Evolutionary conservation across 2,888 invertebrate species (phyloP).

Genomic region (Schizotus pectinicornis): DNA sequence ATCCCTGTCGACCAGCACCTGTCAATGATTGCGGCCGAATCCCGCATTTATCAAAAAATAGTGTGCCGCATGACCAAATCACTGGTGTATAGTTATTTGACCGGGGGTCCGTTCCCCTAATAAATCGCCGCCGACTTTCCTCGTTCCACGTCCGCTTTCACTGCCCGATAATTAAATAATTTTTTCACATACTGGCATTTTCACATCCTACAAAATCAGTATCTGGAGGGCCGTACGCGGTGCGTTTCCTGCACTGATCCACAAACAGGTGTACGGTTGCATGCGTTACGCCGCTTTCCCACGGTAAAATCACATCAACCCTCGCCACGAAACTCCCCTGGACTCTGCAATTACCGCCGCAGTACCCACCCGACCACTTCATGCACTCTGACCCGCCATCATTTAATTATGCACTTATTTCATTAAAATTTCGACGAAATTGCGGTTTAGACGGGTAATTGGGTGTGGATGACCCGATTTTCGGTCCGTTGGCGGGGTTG

Average conservation of each 20-base stretch:
- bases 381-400: slow-evolving; percentile 29
- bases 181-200: neutral
- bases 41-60: too few species aligned
- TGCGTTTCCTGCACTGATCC: slow-evolving; percentile 27
- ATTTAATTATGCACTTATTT: slow-evolving; percentile 29
- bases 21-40: too few species aligned
- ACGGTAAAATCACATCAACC: slow-evolving; percentile 53
- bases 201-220: slow-evolving; percentile 18
- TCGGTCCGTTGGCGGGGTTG: slow-evolving; percentile 8
- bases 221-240: slow-evolving; percentile 7
- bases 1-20: too few species aligned
- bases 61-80: too few species aligned
- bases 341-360: slow-evolving; percentile 15
- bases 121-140: too few species aligned
- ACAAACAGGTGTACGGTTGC: slow-evolving; percentile 43
- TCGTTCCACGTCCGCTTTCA: too few species aligned
- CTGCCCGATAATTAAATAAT: too few species aligned
- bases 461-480: slow-evolving; percentile 7
- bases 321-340: slow-evolving; percentile 34
- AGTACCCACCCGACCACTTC: slow-evolving; percentile 12
- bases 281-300: slow-evolving; percentile 44
- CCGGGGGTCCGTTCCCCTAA: too few species aligned
- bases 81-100: too few species aligned
- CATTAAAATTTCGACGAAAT: slow-evolving; percentile 26
- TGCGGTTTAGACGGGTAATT: slow-evolving; percentile 22